Evolutionary conservation across 2,113 vertebrate genomes (phyloP).

Genomic region (Hyaena hyaena): DNA sequence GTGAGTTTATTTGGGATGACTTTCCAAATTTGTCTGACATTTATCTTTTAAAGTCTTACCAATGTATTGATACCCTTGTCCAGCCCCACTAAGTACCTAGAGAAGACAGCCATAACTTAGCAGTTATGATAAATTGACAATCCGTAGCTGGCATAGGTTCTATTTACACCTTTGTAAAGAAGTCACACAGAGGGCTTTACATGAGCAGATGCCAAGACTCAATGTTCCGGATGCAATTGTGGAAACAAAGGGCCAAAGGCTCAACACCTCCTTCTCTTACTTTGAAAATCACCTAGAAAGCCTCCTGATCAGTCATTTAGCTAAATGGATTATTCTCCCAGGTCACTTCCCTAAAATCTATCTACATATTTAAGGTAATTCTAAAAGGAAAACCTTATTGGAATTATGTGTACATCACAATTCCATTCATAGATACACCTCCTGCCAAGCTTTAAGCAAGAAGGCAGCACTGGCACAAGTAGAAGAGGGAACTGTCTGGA

Average conservation of each 20-base stretch:
- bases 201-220: background rate
- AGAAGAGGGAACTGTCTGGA: slow-evolving; percentile 52
- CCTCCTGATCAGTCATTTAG: background rate
- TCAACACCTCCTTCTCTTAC: background rate
- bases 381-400: background rate
- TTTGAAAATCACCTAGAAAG: background rate
- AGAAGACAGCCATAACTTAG: background rate
- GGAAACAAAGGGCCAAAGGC: background rate
- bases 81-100: background rate
- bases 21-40: background rate
- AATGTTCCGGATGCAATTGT: background rate
- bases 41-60: background rate
- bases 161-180: background rate
- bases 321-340: background rate
- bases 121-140: background rate
- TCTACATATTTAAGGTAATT: background rate
- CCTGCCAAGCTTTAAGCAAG: slow-evolving; percentile 30
- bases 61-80: background rate
- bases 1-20: background rate
- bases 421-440: slow-evolving; percentile 34
- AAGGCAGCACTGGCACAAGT: slow-evolving; percentile 70
- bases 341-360: background rate
- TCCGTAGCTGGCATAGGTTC: background rate
- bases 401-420: background rate
- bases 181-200: background rate